Evolutionary conservation across 1,140 invertebrate species (phyloP).

Genomic region (Olivierus martensii): DNA sequence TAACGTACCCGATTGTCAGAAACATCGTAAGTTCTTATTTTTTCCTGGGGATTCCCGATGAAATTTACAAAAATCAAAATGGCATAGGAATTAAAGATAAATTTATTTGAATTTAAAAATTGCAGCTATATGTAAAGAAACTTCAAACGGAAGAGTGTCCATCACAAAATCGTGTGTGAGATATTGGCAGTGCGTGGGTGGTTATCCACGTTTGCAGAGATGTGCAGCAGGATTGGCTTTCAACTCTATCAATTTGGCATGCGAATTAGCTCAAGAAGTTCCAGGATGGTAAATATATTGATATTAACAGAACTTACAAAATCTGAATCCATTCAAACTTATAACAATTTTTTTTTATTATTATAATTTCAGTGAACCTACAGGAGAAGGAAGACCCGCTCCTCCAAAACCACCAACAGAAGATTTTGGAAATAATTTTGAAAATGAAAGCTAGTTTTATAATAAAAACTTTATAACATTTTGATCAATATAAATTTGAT

Average conservation of each 20-base stretch:
- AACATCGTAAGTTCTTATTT: conserved; percentile 69
- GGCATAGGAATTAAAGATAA: no score
- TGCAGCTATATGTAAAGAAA: conserved; percentile 78
- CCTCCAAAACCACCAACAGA: no score
- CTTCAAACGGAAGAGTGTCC: conserved; percentile 49
- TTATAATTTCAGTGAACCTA: no score
- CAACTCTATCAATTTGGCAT: conserved; percentile 60
- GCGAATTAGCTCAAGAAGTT: conserved; percentile 31
- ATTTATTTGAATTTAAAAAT: conserved; percentile 14
- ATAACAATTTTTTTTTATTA: no score
- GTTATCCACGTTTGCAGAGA: conserved; percentile 74
- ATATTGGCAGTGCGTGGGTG: conserved; percentile 83
- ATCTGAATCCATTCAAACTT: no score
- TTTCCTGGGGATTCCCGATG: no score
- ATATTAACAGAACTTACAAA: no score
- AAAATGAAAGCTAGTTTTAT: no score
- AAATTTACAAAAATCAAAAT: not conserved
- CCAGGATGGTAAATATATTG: conserved; percentile 11
- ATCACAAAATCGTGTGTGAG: conserved; percentile 80
- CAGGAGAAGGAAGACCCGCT: no score
- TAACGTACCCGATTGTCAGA: conserved; percentile 77
- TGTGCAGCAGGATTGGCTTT: conserved; percentile 85
- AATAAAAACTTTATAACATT: no score
- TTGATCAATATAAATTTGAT: no score
- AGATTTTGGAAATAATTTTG: no score